Evolutionary conservation across 2,797 vertebrate genomes (phyloP), one percentile per base, ranked within the genome.

Genomic region (Neoniphon sammara): DNA sequence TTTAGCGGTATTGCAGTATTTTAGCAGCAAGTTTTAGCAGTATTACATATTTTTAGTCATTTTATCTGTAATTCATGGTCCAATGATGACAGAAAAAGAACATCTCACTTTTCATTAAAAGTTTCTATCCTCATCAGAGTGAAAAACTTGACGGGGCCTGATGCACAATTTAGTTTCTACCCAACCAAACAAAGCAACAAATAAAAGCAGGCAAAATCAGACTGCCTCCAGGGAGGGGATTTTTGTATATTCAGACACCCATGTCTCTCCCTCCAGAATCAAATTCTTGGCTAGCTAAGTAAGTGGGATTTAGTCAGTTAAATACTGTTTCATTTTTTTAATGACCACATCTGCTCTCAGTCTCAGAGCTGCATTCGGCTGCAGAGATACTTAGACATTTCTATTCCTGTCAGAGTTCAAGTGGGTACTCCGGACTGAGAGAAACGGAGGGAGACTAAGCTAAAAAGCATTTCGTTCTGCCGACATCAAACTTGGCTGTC

Each of bases 401-500:
- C 66, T 88, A 89, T 93, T 92, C 85, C 68, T 52, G 55, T 85
- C 90, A 85, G 83, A 85, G 79, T 80, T 86, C 77, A 85, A 77
- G 77, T 80, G 36, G 50, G 58, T 80, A 65, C 66, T 87, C 58
- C 64, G 75, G 66, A 66, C 54, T 65, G 71, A 70, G 59, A 68
- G 74, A 84, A 70, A 84, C 5, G 59, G 64, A 79, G 65, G 50
- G 70, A 72, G 60, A 56, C 53, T 80, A 85, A 82, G 84, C 85
- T 85, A 73, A 70, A 27, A 78, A 82, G 88, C 83, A 82, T 89
- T 86, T 87, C 61, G 76, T 82, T 81, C 61, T 66, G 54, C 70
- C 63, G 54, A 70, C 7, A 31, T 62, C 47, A 70, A 57, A 70
- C 66, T 34, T 60, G 68, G 65, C 78, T 78, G 83, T 86, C 82